Evolutionary conservation across 1,140 invertebrate species (phyloP), one percentile per base, ranked within the genome.

Genomic region (Cylas formicarius): DNA sequence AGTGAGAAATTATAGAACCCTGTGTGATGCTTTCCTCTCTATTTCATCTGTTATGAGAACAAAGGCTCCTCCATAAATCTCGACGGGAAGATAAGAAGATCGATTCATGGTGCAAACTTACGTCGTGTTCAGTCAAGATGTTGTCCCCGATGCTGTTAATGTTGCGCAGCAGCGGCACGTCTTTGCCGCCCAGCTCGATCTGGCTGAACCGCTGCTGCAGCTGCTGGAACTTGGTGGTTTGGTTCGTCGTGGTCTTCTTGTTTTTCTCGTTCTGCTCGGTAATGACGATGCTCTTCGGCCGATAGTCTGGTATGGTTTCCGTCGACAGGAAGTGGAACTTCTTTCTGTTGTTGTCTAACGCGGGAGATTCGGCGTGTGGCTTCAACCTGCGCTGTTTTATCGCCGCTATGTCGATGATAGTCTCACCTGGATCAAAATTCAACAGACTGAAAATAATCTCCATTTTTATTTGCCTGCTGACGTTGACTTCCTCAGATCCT

Each of bases 281-380:
- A 73, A 40, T 75, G 40, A 51, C 61, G 24, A 48, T 43, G 42
- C 62, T 60, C 45, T 58, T 70, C 4, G 84, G 79, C 50, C 87
- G 72, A 66, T 90, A 90, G 69, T 90, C 86, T 22, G 86, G 83
- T 37, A 84, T 77, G 9, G 86, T 89, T 70, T 86, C 82, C 3
- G 81, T 78, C 14, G 83, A 81, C 1, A 90, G 71, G 66, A 90
- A 90, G 2, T 83, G 82, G 65, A 88, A 87, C 68, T 90, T 90
- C 67, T 80, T 82, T 52, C 83, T 79, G 56, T 83, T 87, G 66
- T 89, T 89, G 7, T 80, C 71, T 4, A 56, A 20, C 0, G 53
- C 45, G 18, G 51, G 41, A 7, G 52, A 57, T 40, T 39, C 48
- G 50, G 60, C 64, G 38, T 63, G 66, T 39, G 35, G 29, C 53